Percentiles rank a stretch among this genome's conserved stretches.
Evolutionary conservation across 2,113 vertebrate genomes (phyloP).

Genomic region (Mustelus asterias): DNA sequence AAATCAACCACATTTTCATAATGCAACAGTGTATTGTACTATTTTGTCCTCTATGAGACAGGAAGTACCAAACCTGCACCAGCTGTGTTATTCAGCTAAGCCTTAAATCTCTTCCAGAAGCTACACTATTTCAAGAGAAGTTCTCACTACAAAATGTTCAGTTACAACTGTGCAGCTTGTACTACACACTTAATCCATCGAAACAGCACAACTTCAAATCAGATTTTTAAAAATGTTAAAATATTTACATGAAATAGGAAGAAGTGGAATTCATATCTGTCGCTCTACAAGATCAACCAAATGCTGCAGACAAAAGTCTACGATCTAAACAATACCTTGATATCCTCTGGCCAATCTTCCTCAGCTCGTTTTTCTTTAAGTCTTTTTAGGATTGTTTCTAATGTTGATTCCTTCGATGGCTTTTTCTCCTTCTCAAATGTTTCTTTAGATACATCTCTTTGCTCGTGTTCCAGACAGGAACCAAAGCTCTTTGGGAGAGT

Average conservation of each 20-base stretch:
- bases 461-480: conserved; percentile 79
- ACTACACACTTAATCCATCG: not conserved
- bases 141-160: not conserved
- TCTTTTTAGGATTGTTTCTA: conserved; percentile 79
- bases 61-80: not conserved
- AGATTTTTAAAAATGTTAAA: not conserved
- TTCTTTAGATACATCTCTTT: conserved; percentile 55
- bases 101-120: not conserved
- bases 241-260: not conserved
- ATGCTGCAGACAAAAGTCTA: not conserved
- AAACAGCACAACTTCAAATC: not conserved
- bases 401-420: conserved; percentile 76
- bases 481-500: conserved; percentile 97
- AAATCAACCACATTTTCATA: not conserved
- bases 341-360: conserved; percentile 83
- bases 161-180: not conserved
- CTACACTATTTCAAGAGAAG: not conserved
- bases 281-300: not conserved
- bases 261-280: not conserved
- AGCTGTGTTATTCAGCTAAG: not conserved
- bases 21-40: not conserved
- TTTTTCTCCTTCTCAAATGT: conserved; percentile 59
- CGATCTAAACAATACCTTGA: conserved; percentile 63
- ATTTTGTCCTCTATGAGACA: not conserved
- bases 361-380: conserved; percentile 80